Percentiles rank a stretch among this genome's conserved stretches.
Conservation (phyloP, 2,797 vertebrate species). For the Caiman crocodilus region DNA sequence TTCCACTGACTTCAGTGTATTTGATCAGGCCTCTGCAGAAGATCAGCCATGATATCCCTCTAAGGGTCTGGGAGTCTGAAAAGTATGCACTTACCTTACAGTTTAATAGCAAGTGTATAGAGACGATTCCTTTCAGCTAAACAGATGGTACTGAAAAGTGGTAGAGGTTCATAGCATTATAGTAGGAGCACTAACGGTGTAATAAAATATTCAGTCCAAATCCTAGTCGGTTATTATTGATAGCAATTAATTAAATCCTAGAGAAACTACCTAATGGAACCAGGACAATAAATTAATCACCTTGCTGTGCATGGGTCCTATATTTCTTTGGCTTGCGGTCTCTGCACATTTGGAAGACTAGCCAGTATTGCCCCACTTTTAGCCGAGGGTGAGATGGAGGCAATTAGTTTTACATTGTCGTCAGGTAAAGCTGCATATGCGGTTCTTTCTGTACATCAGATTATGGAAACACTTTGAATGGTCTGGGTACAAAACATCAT, state of each 20-base stretch:
- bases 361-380: background rate
- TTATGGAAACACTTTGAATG: slow-evolving; percentile 23
- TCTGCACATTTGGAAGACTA: background rate
- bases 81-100: background rate
- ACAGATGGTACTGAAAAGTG: background rate
- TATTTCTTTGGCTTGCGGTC: background rate
- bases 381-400: background rate
- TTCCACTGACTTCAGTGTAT: background rate
- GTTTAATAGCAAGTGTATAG: background rate
- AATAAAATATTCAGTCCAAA: background rate
- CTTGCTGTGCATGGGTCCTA: background rate
- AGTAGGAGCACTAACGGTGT: background rate
- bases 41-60: background rate
- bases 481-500: slow-evolving; percentile 31
- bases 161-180: background rate
- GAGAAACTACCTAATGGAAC: background rate
- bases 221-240: background rate
- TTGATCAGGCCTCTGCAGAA: background rate
- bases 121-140: background rate
- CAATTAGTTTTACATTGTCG: background rate
- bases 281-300: background rate
- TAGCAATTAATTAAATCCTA: background rate
- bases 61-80: background rate
- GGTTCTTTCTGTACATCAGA: background rate
- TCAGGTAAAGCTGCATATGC: background rate